Percentiles rank a stretch among this genome's conserved stretches.
Conservation (phyloP, 2,797 vertebrate species). For the Luscinia megarhynchos region DNA sequence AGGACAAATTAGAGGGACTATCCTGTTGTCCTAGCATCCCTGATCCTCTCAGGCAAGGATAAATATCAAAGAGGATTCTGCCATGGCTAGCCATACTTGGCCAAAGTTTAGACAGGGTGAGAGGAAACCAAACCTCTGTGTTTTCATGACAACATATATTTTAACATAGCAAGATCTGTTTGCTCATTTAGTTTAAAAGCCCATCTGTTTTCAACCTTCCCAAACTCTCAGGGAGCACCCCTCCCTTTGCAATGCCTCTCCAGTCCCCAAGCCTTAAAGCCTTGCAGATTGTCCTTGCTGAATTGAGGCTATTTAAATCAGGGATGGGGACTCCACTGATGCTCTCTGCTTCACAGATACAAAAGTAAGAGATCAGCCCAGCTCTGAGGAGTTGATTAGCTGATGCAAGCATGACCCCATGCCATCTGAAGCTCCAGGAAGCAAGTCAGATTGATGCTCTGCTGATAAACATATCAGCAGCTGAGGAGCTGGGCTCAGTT, state of each 20-base stretch:
- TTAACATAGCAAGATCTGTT: neutral
- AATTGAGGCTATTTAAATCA: neutral
- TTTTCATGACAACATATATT: neutral
- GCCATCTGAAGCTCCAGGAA: conserved; percentile 37
- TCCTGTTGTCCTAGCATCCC: neutral
- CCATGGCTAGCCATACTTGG: neutral
- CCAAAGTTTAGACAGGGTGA: neutral
- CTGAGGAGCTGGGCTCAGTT: conserved; percentile 36
- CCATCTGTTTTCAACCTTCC: neutral
- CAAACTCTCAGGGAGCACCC: neutral
- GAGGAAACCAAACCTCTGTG: neutral
- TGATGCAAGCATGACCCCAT: conserved; percentile 52
- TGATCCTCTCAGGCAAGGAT: neutral
- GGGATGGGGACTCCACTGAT: neutral
- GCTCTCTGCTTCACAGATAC: neutral
- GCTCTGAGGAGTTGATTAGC: conserved; percentile 6
- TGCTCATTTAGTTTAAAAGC: neutral
- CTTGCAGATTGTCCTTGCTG: neutral
- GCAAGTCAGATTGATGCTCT: conserved; percentile 42
- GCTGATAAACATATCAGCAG: conserved; percentile 51
- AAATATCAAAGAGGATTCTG: neutral
- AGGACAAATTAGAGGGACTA: neutral
- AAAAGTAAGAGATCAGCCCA: neutral
- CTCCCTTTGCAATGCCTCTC: neutral
- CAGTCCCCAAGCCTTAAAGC: neutral